These are phyloP conservation scores for Labeo catla DNA, from an alignment of 2,113 vertebrate genomes.

Conservation along the genomic window DNA sequence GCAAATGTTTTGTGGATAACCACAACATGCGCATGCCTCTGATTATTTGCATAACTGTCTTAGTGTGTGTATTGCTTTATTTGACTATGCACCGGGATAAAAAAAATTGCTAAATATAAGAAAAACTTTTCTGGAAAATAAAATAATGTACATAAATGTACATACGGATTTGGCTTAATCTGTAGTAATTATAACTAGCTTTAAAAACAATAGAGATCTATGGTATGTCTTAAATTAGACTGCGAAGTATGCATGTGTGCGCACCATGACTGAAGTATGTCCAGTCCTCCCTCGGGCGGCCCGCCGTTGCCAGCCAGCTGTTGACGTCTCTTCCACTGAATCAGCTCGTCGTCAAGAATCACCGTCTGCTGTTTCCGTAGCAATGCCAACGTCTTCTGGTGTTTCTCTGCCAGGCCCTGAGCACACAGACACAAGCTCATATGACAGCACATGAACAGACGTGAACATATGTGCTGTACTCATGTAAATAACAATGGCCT, in stretches of 20 bases:
- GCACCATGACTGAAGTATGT: constrained; percentile 92
- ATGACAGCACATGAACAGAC: constrained; percentile 22
- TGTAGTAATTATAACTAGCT: background rate
- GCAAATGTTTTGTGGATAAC: constrained; percentile 5
- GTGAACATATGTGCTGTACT: constrained; percentile 13
- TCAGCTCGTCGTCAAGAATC: constrained; percentile 95
- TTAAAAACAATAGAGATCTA: background rate
- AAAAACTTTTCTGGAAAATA: too few species aligned
- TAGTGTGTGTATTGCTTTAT: constrained; percentile 1
- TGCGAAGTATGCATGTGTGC: constrained; percentile 40
- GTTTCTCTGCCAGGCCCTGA: constrained; percentile 92
- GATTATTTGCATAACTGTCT: constrained; percentile 1
- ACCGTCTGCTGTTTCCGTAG: constrained; percentile 95
- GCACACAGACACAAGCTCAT: constrained; percentile 23
- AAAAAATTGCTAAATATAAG: background rate
- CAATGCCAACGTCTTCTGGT: constrained; percentile 95
- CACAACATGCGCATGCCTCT: background rate
- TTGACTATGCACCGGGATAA: background rate
- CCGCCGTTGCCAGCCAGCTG: constrained; percentile 96
- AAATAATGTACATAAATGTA: too few species aligned
- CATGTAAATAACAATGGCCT: background rate
- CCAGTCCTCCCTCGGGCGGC: constrained; percentile 91
- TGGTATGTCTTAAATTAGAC: background rate
- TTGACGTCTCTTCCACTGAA: constrained; percentile 96
- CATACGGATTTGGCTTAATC: background rate